Percentiles rank a stretch among this genome's conserved stretches.
Conservation (phyloP, 2,113 vertebrate species). For the Speoplatyrhinus poulsoni region DNA sequence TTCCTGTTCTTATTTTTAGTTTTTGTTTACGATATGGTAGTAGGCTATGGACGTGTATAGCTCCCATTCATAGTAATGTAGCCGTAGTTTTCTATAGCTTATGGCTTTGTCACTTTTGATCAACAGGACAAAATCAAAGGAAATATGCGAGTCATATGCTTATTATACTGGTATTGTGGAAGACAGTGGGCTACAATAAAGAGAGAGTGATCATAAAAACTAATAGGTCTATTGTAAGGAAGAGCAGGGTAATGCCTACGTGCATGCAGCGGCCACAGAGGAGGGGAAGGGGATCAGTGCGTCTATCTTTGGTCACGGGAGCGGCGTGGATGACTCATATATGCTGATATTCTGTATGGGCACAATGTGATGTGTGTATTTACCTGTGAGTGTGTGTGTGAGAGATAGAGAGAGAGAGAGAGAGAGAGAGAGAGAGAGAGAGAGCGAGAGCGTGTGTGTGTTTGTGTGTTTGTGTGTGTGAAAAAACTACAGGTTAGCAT, state of each 20-base stretch:
- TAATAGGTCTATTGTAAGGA: slow-evolving; percentile 1
- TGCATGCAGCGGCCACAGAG: slow-evolving; percentile 23
- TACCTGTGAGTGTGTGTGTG: slow-evolving; percentile 7
- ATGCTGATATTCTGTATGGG: slow-evolving; percentile 64
- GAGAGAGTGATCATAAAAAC: slow-evolving; percentile 1
- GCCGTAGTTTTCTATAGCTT: neutral
- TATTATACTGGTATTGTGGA: too few species aligned
- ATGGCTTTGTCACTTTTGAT: too few species aligned
- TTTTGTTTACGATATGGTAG: neutral
- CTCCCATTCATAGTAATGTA: neutral
- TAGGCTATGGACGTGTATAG: neutral
- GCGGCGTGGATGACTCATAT: slow-evolving; percentile 78
- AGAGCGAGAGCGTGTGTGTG: neutral
- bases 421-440: neutral
- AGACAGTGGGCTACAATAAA: neutral
- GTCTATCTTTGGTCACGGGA: slow-evolving; percentile 65
- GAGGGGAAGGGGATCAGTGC: slow-evolving; percentile 65
- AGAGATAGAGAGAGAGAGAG: neutral
- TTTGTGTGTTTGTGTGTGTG: neutral
- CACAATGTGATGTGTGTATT: neutral
- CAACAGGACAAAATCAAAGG: neutral
- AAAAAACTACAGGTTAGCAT: too few species aligned
- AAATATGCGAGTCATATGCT: neutral
- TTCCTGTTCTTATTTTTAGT: neutral
- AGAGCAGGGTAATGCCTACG: slow-evolving; percentile 7